Conservation (phyloP, 1,140 invertebrate species). For the Trichonephila inaurata region DNA sequence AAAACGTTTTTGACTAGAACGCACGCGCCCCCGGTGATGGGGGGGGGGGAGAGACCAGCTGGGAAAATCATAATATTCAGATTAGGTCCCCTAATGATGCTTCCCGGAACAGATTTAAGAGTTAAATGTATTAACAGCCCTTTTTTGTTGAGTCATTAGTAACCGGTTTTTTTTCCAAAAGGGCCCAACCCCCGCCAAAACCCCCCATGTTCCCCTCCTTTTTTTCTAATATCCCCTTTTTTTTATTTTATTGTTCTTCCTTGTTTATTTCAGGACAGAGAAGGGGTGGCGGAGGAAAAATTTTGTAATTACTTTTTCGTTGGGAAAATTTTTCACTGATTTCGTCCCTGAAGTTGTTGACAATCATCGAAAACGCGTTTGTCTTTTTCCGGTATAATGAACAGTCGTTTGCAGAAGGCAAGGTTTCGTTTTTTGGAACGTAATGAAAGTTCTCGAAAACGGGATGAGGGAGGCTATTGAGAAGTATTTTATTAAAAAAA, state of each 20-base stretch:
- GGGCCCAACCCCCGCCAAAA: background rate
- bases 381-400: conserved; percentile 57
- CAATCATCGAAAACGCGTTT: conserved; percentile 69
- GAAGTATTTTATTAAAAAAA: background rate
- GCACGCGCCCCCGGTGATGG: background rate
- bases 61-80: conserved; percentile 73
- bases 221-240: conserved; percentile 51
- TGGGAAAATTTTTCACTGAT: conserved; percentile 63
- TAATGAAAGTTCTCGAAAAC: background rate
- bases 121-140: conserved; percentile 67
- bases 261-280: conserved; percentile 11
- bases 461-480: background rate
- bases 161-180: conserved; percentile 31
- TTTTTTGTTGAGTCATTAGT: conserved; percentile 70
- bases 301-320: conserved; percentile 67
- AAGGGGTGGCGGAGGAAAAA: background rate
- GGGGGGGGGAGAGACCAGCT: conserved; percentile 35
- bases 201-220: background rate
- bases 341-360: conserved; percentile 56
- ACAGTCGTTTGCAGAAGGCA: conserved; percentile 12
- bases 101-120: conserved; percentile 36
- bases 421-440: background rate
- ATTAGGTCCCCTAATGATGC: conserved; percentile 71
- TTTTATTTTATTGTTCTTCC: conserved; percentile 47
- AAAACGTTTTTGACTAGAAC: conserved; percentile 55